Percentiles rank a stretch among this genome's conserved stretches.
Evolutionary conservation across 37 sponge, comb jelly and placozoan genomes (phyloP).

Genomic region (Mnemiopsis leidyi): DNA sequence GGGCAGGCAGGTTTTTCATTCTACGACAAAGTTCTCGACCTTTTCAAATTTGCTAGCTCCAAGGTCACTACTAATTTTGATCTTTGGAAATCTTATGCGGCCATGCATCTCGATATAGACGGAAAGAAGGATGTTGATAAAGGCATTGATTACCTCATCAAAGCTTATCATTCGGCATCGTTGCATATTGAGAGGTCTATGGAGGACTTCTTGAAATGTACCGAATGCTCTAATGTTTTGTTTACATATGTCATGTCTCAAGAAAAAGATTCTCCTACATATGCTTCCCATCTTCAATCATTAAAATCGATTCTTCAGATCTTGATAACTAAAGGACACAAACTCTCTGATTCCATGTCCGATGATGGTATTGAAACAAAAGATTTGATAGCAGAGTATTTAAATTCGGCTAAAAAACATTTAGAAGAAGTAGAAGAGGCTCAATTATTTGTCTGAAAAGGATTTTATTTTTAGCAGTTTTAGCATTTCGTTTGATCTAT

Average conservation of each 20-base stretch:
- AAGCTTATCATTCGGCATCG: constrained; percentile 34
- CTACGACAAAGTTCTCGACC: neutral
- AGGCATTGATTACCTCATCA: constrained; percentile 63
- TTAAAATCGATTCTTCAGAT: constrained; percentile 46
- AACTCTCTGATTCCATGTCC: neutral
- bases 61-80: constrained; percentile 15
- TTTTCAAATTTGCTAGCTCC: constrained; percentile 58
- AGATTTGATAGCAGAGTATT: neutral
- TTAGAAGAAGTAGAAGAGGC: constrained; percentile 36
- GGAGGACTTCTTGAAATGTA: constrained; percentile 13
- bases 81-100: constrained; percentile 41
- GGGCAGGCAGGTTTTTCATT: neutral
- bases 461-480: neutral
- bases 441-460: constrained; percentile 11
- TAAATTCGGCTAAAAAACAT: neutral
- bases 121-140: neutral
- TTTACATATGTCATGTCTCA: neutral
- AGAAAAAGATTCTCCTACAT: constrained; percentile 21
- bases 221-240: neutral
- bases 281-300: constrained; percentile 22
- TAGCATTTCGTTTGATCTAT: neutral
- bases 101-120: neutral
- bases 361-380: neutral
- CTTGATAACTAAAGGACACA: constrained; percentile 48
- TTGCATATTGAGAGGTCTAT: constrained; percentile 38